Base-by-base conservation (phyloP, 2,113 vertebrate species). In the Eleginops maclovinus region DNA sequence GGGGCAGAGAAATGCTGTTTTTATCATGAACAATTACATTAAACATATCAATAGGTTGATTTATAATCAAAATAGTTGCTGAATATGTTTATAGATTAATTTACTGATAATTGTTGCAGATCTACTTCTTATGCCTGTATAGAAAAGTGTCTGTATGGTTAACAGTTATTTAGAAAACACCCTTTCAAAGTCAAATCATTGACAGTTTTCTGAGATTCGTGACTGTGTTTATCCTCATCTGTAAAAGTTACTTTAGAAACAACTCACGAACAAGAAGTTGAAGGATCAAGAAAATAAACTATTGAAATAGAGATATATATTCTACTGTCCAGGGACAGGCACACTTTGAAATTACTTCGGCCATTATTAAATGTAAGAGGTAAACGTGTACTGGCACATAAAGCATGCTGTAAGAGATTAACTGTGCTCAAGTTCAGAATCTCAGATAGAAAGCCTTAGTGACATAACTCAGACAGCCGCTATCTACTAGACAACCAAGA, bases 391-490 rank as follows among this genome's bases (percentile, higher is more conserved):
- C 51, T 17, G 49, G 62, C 43, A 63, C 44, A 78, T 13, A 28
- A 15, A 49, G 31, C 41, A 28, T 11, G 50, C 60, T 49, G 15
- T 56, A 71, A 21, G 26, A 46, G 41, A 50, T 9, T 28, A 73
- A 36, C 50, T 71, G 61, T 11, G 65, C 59, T 88, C 72, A 64
- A 80, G 80, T 80, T 89, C 72, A 65, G 31, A 47, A 56, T 69
- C 79, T 49, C 24, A 75, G 73, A 85, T 49, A 75, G 71, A 79
- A 67, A 70, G 55, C 26, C 6, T 46, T 28, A 19, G 24, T 22
- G 4, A 68, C 22, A 67, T 14, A 7, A 59, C 50, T 53, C 16
- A 24, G 59, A 51, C 47, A 1, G 11, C 22, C 2, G 7, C n/a
- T 19, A 15, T 55, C 47, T 22, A 72, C 24, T 60, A 44, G 46